A percentile compares a stretch with the other conserved stretches of the same genome.
Conservation (phyloP, 2,113 vertebrate genomes). For the Abramis brama region DNA sequence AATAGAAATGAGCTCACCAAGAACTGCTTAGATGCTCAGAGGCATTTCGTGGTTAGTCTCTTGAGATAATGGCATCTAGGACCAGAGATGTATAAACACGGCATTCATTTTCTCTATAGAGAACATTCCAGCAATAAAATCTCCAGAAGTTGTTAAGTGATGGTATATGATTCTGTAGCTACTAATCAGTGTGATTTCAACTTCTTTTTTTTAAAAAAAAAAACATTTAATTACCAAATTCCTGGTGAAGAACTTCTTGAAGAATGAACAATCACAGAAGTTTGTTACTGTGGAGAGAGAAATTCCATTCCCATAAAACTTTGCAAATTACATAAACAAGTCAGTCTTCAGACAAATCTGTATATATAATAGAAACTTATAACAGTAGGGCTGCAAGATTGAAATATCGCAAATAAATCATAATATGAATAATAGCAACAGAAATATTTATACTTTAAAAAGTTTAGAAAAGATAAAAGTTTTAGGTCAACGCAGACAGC, state of each 20-base stretch:
- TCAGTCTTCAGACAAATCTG: too few species aligned
- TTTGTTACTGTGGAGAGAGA: background rate
- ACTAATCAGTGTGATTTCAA: background rate
- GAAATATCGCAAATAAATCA: background rate
- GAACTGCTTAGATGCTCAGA: background rate
- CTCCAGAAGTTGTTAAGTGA: background rate
- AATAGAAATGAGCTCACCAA: background rate
- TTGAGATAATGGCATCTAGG: constrained; percentile 5
- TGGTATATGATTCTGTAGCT: background rate
- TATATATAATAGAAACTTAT: too few species aligned
- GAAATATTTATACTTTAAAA: too few species aligned
- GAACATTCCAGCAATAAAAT: background rate
- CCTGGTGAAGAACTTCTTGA: background rate
- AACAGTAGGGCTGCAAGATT: too few species aligned
- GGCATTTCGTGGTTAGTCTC: background rate
- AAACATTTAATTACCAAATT: background rate
- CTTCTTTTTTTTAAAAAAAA: background rate
- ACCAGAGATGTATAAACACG: background rate
- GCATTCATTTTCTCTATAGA: background rate
- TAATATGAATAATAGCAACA: background rate
- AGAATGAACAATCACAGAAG: background rate
- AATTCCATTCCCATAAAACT: background rate
- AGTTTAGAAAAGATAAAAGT: too few species aligned
- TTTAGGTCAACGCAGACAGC: too few species aligned
- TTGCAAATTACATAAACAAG: background rate